Percentiles rank a stretch among this genome's conserved stretches.
These are phyloP conservation scores for Phyllopteryx taeniolatus DNA, from an alignment of 2,113 vertebrate genomes.

Conservation along the genomic window DNA sequence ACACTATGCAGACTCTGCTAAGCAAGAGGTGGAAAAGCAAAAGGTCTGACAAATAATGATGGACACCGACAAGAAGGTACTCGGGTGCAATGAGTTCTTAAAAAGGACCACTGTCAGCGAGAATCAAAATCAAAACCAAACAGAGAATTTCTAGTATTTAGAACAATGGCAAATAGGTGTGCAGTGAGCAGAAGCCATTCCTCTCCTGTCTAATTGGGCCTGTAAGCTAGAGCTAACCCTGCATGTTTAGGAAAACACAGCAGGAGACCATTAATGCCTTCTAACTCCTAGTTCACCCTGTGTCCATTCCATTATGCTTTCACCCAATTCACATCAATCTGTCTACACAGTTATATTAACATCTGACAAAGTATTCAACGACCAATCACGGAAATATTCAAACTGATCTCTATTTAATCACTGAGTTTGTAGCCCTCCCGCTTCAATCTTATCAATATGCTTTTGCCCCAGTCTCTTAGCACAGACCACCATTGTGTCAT, in stretches of 20 bases:
- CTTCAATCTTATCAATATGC: constrained; percentile 25
- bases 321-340: constrained; percentile 15
- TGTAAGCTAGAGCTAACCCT: constrained; percentile 48
- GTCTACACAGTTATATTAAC: constrained; percentile 10
- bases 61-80: constrained; percentile 8
- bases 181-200: constrained; percentile 29
- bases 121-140: too few relatives aligned
- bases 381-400: constrained; percentile 27
- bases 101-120: constrained; percentile 8
- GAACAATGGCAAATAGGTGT: constrained; percentile 27
- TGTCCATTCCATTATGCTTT: constrained; percentile 27
- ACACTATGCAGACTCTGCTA: background rate
- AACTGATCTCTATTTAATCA: constrained; percentile 35
- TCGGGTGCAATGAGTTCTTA: constrained; percentile 5
- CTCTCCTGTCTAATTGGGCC: constrained; percentile 58
- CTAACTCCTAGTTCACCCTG: constrained; percentile 15
- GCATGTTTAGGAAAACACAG: constrained; percentile 35
- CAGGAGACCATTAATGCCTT: constrained; percentile 36
- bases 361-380: constrained; percentile 8
- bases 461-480: constrained; percentile 17
- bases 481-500: constrained; percentile 39
- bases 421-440: constrained; percentile 1
- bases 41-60: constrained; percentile 15
- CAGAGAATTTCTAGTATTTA: constrained; percentile 16
- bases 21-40: constrained; percentile 13